Evolutionary conservation across 2,888 invertebrate genomes (phyloP).

Genomic region (Acrobasis suavella): DNA sequence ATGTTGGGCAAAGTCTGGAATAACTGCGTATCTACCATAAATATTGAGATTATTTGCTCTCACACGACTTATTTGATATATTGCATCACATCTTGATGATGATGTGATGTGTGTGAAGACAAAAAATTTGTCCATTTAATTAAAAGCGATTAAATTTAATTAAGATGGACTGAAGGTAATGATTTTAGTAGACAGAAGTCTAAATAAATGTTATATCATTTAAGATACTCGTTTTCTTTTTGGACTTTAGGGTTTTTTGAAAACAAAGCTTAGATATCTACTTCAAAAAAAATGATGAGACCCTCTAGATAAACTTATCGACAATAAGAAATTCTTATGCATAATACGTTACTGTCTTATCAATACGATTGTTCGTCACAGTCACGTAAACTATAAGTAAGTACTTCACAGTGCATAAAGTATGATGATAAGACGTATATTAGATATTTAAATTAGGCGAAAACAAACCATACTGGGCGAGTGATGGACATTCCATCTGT

Average conservation of each 20-base stretch:
- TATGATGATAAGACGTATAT: conserved; percentile 41
- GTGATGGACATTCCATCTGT: conserved; percentile 77
- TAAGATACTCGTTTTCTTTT: no score
- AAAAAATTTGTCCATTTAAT: no score
- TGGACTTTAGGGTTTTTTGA: no score
- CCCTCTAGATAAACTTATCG: no score
- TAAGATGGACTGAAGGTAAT: no score
- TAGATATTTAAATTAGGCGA: conserved; percentile 76
- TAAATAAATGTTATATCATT: no score
- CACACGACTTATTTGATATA: neutral
- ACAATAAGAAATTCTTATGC: no score
- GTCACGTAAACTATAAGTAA: conserved; percentile 1
- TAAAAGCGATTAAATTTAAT: no score
- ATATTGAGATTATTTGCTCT: neutral
- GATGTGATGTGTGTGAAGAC: neutral
- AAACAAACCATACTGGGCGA: conserved; percentile 57
- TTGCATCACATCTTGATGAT: neutral
- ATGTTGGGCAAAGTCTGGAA: neutral
- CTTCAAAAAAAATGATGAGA: no score
- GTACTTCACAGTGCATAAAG: conserved; percentile 17
- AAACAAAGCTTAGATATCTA: no score
- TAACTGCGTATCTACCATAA: neutral
- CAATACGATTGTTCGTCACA: neutral
- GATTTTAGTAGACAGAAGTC: no score
- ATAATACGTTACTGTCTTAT: neutral